A percentile compares a stretch with the other conserved stretches of the same genome.
These are phyloP conservation scores for Pyrocephalus nanus DNA, from an alignment of 2,797 vertebrate species.

Conservation along the genomic window DNA sequence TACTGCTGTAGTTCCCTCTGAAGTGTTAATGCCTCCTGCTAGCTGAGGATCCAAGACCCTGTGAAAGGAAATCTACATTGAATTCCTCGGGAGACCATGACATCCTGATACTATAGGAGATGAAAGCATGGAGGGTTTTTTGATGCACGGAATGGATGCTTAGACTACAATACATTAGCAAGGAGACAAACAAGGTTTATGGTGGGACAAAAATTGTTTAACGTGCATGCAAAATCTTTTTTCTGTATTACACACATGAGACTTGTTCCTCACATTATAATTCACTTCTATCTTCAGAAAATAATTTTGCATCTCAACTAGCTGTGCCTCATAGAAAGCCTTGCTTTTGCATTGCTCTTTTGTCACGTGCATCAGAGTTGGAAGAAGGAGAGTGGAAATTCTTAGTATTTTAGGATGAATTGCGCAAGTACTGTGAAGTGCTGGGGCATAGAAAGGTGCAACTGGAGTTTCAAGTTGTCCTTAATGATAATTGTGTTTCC, in stretches of 20 bases:
- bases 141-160: not conserved
- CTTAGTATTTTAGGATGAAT: not conserved
- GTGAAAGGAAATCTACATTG: not conserved
- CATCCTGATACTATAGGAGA: not conserved
- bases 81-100: not conserved
- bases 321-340: not conserved
- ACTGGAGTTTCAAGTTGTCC: not conserved
- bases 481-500: not conserved
- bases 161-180: not conserved
- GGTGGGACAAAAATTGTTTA: not conserved
- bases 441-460: not conserved
- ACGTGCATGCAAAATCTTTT: not conserved
- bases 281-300: not conserved
- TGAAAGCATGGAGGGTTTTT: not conserved
- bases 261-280: not conserved
- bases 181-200: not conserved
- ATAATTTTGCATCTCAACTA: not conserved
- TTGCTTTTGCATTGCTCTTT: not conserved
- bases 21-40: not conserved
- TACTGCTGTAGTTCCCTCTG: not conserved
- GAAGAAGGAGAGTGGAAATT: not conserved
- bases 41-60: not conserved
- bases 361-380: not conserved
- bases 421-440: not conserved
- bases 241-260: fast-evolving